These are phyloP conservation scores for Baronia brevicornis DNA, from an alignment of 2,888 invertebrate species.

Conservation along the genomic window DNA sequence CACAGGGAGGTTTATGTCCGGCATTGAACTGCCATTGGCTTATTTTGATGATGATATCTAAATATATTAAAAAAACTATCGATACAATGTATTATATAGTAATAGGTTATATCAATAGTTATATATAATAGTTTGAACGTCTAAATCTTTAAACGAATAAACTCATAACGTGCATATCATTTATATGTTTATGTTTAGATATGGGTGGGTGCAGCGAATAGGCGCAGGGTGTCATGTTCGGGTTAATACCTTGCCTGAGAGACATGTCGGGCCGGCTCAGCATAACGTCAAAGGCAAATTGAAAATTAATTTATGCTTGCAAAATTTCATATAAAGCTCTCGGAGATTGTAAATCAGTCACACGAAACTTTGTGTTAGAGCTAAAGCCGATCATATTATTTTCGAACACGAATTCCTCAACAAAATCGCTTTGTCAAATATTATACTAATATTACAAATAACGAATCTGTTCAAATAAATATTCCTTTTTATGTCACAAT, in stretches of 20 bases:
- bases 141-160: no score
- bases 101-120: no score
- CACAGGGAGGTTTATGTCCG: no score
- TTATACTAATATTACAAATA: no score
- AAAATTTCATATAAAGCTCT: constrained; percentile 55
- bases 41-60: no score
- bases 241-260: constrained; percentile 61
- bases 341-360: constrained; percentile 47
- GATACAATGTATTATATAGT: no score
- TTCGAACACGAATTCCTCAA: constrained; percentile 5
- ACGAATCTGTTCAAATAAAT: no score
- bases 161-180: no score
- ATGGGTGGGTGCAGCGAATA: constrained; percentile 39
- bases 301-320: constrained; percentile 72
- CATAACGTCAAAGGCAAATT: constrained; percentile 74
- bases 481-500: no score
- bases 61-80: no score
- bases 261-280: constrained; percentile 66
- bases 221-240: constrained; percentile 54
- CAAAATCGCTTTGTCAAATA: neutral
- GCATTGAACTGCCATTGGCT: no score
- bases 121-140: no score
- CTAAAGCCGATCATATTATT: constrained; percentile 10
- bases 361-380: constrained; percentile 27
- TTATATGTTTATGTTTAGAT: constrained; percentile 20